Evolutionary conservation across 2,113 vertebrate species (phyloP), one percentile per base, ranked within the genome.

Genomic region (Cercocebus atys): DNA sequence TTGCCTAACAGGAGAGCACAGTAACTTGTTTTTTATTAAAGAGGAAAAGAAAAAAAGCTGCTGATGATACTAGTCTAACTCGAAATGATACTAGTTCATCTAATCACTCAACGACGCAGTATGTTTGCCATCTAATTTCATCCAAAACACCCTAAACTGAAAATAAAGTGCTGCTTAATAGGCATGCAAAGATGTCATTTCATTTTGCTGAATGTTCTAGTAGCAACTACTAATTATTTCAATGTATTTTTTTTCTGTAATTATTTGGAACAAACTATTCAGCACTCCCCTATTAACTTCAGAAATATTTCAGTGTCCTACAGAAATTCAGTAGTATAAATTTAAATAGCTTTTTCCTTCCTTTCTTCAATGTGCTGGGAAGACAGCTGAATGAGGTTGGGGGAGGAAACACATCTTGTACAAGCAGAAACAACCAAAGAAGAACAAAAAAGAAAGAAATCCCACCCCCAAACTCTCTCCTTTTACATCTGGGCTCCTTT

Each of bases 221-320:
- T 96, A 98, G 98, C 98, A 98, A 98, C 96, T 98, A 97, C 98
- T 99, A 98, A 98, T 99, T 99, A 99, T 98, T 98, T 98, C 45
- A 95, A 95, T 97, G 98, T 97, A 98, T 98, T 95, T 97, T 93
- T 97, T 95, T 94, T 61, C 97, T 98, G 97, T 98, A 98, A 98
- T 98, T 98, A 98, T 98, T 98, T 61, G 79, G 97, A 98, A 98
- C 97, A 22, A 38, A 94, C 98, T 98, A 95, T 98, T 98, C 98
- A 92, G 92, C 89, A 96, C 87, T 95, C 82, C 96, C 80, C 97
- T 96, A 50, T 95, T 97, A 98, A 98, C 98, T 98, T 98, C 3
- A 72, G 80, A 93, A 97, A 97, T 97, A 96, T 98, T 98, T 98
- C 94, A 76, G 96, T 97, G 73, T 96, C 98, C 98, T 95, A 95